Base-by-base conservation (phyloP, 2,797 vertebrate genomes). In the Sebastolobus alascanus region DNA sequence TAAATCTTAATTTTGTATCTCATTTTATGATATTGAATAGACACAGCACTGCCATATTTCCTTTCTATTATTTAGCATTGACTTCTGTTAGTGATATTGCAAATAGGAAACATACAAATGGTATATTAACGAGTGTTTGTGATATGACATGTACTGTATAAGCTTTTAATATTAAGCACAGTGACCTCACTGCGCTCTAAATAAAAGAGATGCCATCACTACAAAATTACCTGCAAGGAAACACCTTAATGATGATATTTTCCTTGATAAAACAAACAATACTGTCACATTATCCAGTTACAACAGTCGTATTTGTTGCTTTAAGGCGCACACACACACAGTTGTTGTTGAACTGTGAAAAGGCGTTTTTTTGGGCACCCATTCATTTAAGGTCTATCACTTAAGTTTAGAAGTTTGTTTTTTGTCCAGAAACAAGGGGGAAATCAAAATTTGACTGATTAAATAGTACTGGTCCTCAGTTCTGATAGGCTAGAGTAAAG, bases 221-320 rank as follows among this genome's bases (percentile, higher is more conserved):
- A 52, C 31, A 46, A 38, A 56, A 69, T 35, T 27, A 60, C 63
- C 12, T 58, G 16, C 31, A 74, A 35, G 7, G 29, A 61, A 67
- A 68, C 46, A 74, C 50, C 25, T 40, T 46, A 20, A 66, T 52
- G 43, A 38, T 27, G 10, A 54, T 10, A 59, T 71, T 64, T 63
- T 71, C 20, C 35, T 38, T 67, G 43, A 58, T 20, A 31, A 68
- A 50, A 50, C 3, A 50, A 82, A 72, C 50, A 55, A 33, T 12
- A n/a, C 33, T 6, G 33, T 56, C 50, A 50, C 33, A 56, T 68
- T 31, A 52, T 18, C 37, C 27, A 16, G 18, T 65, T 31, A 40
- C 29, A 35, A 33, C 38, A 3, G 16, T 35, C 54, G 54, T 1
- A 38, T 37, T 60, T 60, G 52, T 60, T 65, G 11, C 1, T 27